Percentiles rank a stretch among this genome's conserved stretches.
Conservation (phyloP, 2,113 vertebrate genomes). For the Pluvianellus socialis region DNA sequence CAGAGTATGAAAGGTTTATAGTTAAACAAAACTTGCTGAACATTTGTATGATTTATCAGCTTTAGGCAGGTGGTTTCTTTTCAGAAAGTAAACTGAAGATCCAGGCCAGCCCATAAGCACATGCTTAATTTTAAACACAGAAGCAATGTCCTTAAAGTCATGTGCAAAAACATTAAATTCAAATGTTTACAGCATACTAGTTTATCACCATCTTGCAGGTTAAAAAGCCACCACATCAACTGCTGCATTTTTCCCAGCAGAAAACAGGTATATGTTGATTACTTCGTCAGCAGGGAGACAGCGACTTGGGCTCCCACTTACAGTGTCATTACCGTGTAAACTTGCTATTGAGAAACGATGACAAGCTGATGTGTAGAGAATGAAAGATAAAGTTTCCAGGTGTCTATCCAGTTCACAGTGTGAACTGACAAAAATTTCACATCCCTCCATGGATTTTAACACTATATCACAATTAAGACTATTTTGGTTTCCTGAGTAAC, state of each 20-base stretch:
- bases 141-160: background rate
- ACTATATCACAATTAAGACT: background rate
- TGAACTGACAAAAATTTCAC: background rate
- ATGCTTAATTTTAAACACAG: background rate
- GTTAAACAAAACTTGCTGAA: constrained; percentile 11
- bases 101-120: background rate
- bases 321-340: constrained; percentile 59
- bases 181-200: constrained; percentile 52
- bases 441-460: constrained; percentile 4
- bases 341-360: constrained; percentile 56
- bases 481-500: background rate
- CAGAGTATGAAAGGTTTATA: background rate
- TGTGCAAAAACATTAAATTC: constrained; percentile 30
- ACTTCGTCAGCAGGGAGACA: constrained; percentile 66
- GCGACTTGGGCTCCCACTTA: constrained; percentile 44
- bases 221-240: constrained; percentile 59
- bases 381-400: constrained; percentile 64
- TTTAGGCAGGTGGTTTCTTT: constrained; percentile 27
- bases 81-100: background rate
- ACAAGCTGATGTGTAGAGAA: constrained; percentile 50
- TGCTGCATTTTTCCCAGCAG: constrained; percentile 64
- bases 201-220: constrained; percentile 68
- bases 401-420: constrained; percentile 18
- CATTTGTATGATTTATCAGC: constrained; percentile 44
- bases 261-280: constrained; percentile 78